These are phyloP conservation scores for Eurois occulta DNA, from an alignment of 2,888 invertebrate genomes.

Conservation along the genomic window DNA sequence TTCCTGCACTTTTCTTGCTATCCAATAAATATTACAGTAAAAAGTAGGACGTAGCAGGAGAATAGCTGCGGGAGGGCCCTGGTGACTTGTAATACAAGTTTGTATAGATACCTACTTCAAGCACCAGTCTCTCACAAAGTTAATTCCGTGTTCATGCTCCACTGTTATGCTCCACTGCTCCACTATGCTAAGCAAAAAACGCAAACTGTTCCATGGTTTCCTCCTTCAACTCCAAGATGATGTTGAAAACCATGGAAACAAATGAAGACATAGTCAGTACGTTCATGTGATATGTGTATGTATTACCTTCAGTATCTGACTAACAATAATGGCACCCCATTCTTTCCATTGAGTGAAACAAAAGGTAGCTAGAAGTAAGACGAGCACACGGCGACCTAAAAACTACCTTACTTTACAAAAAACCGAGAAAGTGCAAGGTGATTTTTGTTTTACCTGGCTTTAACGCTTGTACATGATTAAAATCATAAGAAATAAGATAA, in stretches of 20 bases:
- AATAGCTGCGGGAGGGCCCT: too few relatives aligned
- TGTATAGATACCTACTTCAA: too few relatives aligned
- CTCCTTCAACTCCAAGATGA: not conserved
- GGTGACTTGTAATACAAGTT: too few relatives aligned
- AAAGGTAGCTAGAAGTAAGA: not conserved
- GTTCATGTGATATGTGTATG: not conserved
- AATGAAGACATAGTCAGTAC: not conserved
- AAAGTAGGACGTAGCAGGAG: too few relatives aligned
- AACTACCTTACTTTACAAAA: not conserved
- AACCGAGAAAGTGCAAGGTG: not conserved
- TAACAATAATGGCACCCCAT: conserved; percentile 1
- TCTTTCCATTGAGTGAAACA: not conserved
- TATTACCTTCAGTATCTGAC: not conserved
- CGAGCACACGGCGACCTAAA: not conserved
- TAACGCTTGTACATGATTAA: not conserved
- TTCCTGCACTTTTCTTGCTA: too few relatives aligned
- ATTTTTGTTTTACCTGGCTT: not conserved
- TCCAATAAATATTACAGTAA: too few relatives aligned
- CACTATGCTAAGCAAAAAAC: too few relatives aligned
- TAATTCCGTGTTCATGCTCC: too few relatives aligned
- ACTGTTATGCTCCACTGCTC: too few relatives aligned
- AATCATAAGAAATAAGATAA: not conserved
- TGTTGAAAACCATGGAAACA: not conserved
- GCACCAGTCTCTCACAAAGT: too few relatives aligned
- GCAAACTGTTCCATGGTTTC: too few relatives aligned